Conservation (phyloP, 1,140 invertebrate genomes). For the Pogonognathellus flavescens region DNA sequence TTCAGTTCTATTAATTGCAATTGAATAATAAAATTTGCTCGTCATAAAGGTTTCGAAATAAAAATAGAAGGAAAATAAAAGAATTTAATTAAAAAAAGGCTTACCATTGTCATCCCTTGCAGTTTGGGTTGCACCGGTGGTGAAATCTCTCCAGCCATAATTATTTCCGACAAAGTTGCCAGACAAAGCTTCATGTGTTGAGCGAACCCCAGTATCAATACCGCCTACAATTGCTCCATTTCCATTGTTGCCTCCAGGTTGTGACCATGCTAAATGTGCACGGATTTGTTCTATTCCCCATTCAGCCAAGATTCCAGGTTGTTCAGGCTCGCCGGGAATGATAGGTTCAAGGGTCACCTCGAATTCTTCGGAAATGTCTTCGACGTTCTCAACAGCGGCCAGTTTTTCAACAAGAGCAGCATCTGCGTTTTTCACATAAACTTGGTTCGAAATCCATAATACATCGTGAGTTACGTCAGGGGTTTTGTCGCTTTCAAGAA, state of each 20-base stretch:
- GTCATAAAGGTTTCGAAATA: too few species aligned
- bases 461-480: not conserved
- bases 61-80: too few species aligned
- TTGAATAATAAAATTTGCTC: too few species aligned
- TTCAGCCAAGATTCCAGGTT: not conserved
- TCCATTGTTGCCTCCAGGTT: conserved; percentile 41
- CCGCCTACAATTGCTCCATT: not conserved
- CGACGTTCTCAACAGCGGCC: not conserved
- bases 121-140: not conserved
- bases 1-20: too few species aligned
- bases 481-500: not conserved
- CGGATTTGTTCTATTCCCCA: conserved; percentile 39
- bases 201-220: conserved; percentile 25
- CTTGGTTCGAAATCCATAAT: conserved; percentile 58
- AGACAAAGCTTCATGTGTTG: conserved; percentile 10
- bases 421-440: conserved; percentile 33
- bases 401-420: not conserved
- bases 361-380: not conserved
- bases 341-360: not conserved
- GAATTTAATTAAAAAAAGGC: too few species aligned
- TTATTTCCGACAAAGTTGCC: conserved; percentile 14
- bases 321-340: not conserved
- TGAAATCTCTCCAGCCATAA: conserved; percentile 26
- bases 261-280: conserved; percentile 28
- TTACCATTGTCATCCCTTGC: conserved; percentile 26